Evolutionary conservation across 2,113 vertebrate genomes (phyloP), one percentile per base, ranked within the genome.

Genomic region (Bufo bufo): DNA sequence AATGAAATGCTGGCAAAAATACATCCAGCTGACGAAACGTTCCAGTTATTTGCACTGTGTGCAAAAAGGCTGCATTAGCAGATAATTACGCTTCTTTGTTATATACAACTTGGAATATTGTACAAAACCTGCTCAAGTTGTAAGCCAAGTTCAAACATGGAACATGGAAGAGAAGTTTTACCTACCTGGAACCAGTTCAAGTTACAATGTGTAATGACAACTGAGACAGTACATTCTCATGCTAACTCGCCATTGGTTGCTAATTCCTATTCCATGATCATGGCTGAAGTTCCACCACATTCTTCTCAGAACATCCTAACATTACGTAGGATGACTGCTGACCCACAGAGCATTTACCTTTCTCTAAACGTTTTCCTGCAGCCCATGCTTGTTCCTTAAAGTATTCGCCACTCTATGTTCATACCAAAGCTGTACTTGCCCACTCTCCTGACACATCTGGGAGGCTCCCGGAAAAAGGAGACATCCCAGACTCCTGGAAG

Each of bases 11-110:
- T 72, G 69, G 83, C 83, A 59, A 85, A 74, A 58, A 84, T 16
- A 9, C 14, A 59, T 20, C 69, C 4, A 47, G 12, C 52, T 75
- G 69, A 85, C 59, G 83, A 85, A 85, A 85, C 59, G 66, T 59
- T 85, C 83, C 69, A 85, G 66, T 56, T 85, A 85, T 85, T 85
- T 85, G 83, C 83, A 74, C 69, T 85, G 69, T 85, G 83, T 59
- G 83, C 69, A 74, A 75, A 85, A 85, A 45, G 16, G 33, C 52
- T 47, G 66, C 4, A 75, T 85, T 58, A 74, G 45, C 66, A 85
- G 83, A 74, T 85, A 85, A 85, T 85, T 85, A 85, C 20, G 47
- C 54, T 43, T 58, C 83, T 59, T 85, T 85, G 69, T 85, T 75
- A 85, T 75, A 75, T 59, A 74, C 83, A 72, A 58, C 23, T 58